Evolutionary conservation across 2,113 vertebrate genomes (phyloP).

Genomic region (Loxodonta africana): DNA sequence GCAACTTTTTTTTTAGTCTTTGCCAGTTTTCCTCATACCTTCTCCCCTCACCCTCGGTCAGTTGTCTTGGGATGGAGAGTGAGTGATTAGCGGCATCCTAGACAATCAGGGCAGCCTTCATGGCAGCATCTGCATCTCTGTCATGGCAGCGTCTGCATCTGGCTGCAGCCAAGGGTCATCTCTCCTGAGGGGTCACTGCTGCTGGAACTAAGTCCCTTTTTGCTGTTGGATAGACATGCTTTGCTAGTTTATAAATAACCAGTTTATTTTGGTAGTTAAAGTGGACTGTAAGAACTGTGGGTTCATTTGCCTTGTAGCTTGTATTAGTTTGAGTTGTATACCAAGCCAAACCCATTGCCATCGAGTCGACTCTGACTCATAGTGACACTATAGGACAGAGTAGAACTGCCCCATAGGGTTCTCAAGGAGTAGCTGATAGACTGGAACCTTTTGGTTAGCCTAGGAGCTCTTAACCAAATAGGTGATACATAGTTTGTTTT

Average conservation of each 20-base stretch:
- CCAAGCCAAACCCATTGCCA: background rate
- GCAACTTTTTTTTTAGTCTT: background rate
- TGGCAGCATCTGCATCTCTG: background rate
- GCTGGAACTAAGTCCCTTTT: background rate
- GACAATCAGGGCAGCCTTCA: background rate
- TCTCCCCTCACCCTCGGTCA: background rate
- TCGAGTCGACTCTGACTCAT: no score
- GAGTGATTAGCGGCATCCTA: background rate
- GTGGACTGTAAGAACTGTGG: background rate
- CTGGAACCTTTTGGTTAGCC: background rate
- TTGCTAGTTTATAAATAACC: background rate
- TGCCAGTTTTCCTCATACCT: no score
- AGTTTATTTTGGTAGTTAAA: background rate
- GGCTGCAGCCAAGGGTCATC: background rate
- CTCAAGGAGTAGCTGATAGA: background rate
- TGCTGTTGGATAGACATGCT: background rate
- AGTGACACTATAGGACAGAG: background rate
- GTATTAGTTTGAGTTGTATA: background rate
- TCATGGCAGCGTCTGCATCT: background rate
- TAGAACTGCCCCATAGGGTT: background rate
- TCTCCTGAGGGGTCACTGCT: background rate
- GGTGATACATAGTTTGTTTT: background rate
- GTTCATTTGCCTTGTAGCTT: background rate
- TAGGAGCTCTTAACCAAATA: background rate
- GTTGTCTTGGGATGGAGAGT: background rate